Evolutionary conservation across 1,140 invertebrate genomes (phyloP).

Genomic region (Pissodes strobi): DNA sequence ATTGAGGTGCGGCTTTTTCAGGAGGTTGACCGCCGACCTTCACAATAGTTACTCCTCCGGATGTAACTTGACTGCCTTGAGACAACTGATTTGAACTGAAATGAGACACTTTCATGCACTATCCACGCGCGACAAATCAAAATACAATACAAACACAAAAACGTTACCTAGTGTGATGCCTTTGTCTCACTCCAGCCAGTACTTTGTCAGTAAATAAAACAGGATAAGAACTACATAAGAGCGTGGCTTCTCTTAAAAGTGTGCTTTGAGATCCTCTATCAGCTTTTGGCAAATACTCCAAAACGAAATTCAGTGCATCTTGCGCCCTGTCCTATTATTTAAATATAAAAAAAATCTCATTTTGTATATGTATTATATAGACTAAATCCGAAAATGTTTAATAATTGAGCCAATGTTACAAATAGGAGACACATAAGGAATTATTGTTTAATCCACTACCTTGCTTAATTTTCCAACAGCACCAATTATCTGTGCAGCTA

Average conservation of each 20-base stretch:
- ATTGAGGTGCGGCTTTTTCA: constrained; percentile 14
- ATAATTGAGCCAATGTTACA: no score
- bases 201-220: constrained; percentile 77
- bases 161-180: constrained; percentile 61
- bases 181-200: constrained; percentile 69
- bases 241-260: constrained; percentile 75
- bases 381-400: no score
- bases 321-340: constrained; percentile 76
- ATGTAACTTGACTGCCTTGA: constrained; percentile 66
- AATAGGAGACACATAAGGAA: no score
- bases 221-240: constrained; percentile 76
- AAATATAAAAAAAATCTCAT: no score
- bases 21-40: constrained; percentile 65
- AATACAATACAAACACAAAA: no score
- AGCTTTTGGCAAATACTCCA: constrained; percentile 70
- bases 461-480: constrained; percentile 67
- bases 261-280: constrained; percentile 72
- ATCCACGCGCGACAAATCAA: no score
- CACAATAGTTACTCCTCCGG: constrained; percentile 75
- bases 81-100: constrained; percentile 51
- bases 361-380: no score
- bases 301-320: constrained; percentile 78
- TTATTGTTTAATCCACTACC: constrained; percentile 52
- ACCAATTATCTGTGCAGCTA: constrained; percentile 69
- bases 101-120: no score